phyloP scores from a whole-genome alignment of 2,113 vertebrate species.

The Zonotrichia leucophrys region DNA sequence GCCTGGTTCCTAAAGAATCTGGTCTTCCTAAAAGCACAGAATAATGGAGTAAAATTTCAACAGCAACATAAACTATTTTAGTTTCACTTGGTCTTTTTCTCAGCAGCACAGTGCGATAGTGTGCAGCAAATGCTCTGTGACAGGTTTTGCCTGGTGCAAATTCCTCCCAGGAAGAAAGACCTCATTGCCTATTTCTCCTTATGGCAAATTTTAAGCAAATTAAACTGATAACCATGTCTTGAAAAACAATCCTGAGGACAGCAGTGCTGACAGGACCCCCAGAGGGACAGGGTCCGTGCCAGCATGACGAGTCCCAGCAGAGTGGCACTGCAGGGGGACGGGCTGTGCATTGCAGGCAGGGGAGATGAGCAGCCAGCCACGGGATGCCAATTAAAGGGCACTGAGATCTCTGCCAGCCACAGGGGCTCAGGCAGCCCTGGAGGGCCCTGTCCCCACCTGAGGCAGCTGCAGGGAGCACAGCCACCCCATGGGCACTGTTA shows the following conservation, averaged over 20 bases:
- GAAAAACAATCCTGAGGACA: constrained; percentile 8
- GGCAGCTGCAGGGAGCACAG: not conserved
- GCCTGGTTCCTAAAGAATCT: not conserved
- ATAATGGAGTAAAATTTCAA: not conserved
- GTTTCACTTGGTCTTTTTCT: not conserved
- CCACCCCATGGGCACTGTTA: rapidly evolving
- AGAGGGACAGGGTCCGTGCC: not conserved
- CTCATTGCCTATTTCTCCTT: not conserved
- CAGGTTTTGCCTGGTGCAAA: not conserved
- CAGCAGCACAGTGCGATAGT: not conserved
- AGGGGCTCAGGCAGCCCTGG: not conserved
- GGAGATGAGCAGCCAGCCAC: rapidly evolving
- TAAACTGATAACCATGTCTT: constrained; percentile 15
- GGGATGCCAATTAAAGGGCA: not conserved
- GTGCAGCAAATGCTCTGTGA: constrained; percentile 32
- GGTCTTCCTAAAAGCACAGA: not conserved
- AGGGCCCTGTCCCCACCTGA: not conserved
- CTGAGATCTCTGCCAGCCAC: not conserved
- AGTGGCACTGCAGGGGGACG: not conserved
- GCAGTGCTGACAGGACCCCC: not conserved
- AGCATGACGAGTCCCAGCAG: not conserved
- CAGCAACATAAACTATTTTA: not conserved
- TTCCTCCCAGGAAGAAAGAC: constrained; percentile 3
- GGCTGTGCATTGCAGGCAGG: not conserved
- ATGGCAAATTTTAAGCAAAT: constrained; percentile 42